Percentiles rank a stretch among this genome's conserved stretches.
Evolutionary conservation across 2,797 vertebrate species (phyloP).

Genomic region (Rousettus madagascariensis): DNA sequence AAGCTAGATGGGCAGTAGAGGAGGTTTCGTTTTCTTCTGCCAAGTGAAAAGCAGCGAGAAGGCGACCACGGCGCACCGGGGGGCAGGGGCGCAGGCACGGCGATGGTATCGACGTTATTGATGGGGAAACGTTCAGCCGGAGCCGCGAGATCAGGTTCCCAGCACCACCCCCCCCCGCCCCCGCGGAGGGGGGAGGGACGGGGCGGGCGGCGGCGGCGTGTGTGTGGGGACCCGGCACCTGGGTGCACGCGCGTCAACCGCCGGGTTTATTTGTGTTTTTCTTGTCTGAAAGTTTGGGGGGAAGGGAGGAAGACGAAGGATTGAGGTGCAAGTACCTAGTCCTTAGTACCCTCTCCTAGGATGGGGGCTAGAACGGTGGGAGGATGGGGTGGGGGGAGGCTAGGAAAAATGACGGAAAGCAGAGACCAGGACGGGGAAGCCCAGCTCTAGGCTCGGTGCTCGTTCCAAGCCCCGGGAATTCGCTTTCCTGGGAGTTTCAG

Average conservation of each 20-base stretch:
- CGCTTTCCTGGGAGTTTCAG: background rate
- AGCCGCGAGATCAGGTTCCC: slow-evolving; percentile 71
- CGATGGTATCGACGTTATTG: slow-evolving; percentile 64
- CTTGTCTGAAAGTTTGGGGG: background rate
- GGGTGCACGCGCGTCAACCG: slow-evolving; percentile 18
- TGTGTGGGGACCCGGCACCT: background rate
- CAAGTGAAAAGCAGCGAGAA: slow-evolving; percentile 33
- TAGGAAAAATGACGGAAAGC: background rate
- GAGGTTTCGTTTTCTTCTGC: slow-evolving; percentile 71
- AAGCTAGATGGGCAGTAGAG: background rate
- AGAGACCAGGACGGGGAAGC: slow-evolving; percentile 23
- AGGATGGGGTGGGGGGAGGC: background rate
- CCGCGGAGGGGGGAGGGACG: slow-evolving; percentile 64
- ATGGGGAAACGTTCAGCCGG: slow-evolving; percentile 55
- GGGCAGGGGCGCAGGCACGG: slow-evolving; percentile 58
- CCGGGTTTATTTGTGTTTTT: slow-evolving; percentile 55
- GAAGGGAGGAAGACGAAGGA: background rate
- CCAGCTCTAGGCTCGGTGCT: background rate
- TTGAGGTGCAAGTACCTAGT: background rate
- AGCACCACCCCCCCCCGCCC: slow-evolving; percentile 56
- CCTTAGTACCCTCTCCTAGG: background rate
- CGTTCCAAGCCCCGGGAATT: background rate
- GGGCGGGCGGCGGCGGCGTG: background rate
- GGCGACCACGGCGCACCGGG: slow-evolving; percentile 11
- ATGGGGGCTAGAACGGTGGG: background rate